Conservation (phyloP, 1,140 invertebrate genomes). For the Acyrthosiphon pisum region DNA sequence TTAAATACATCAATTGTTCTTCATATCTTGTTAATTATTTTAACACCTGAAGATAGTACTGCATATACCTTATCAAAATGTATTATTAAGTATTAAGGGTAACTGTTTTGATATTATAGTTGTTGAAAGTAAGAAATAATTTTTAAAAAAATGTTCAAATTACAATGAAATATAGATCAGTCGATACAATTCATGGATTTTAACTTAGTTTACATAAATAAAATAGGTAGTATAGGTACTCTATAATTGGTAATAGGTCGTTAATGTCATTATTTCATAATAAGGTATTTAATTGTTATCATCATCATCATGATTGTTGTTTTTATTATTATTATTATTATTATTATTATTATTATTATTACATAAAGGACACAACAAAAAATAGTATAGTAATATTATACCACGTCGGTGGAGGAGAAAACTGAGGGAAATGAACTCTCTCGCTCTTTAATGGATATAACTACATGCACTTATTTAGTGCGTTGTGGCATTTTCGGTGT, state of each 20-base stretch:
- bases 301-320: background rate
- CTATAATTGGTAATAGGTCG: background rate
- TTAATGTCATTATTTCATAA: background rate
- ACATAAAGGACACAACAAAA: background rate
- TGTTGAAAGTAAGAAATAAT: background rate
- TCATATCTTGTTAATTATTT: background rate
- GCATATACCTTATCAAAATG: background rate
- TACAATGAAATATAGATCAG: background rate
- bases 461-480: background rate
- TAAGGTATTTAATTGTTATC: background rate
- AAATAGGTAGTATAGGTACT: background rate
- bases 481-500: constrained; percentile 8
- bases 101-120: background rate
- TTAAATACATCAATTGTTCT: background rate
- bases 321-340: too few species aligned
- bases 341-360: background rate
- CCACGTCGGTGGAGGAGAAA: background rate
- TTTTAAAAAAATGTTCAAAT: background rate
- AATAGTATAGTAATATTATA: background rate
- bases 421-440: constrained; percentile 5
- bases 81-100: background rate
- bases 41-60: background rate
- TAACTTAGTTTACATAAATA: background rate
- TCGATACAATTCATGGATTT: background rate
- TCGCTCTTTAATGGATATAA: constrained; percentile 19